These are phyloP conservation scores for Drosophila nr. perissopoda DNA, from an alignment of 2,888 invertebrate genomes.

Conservation along the genomic window DNA sequence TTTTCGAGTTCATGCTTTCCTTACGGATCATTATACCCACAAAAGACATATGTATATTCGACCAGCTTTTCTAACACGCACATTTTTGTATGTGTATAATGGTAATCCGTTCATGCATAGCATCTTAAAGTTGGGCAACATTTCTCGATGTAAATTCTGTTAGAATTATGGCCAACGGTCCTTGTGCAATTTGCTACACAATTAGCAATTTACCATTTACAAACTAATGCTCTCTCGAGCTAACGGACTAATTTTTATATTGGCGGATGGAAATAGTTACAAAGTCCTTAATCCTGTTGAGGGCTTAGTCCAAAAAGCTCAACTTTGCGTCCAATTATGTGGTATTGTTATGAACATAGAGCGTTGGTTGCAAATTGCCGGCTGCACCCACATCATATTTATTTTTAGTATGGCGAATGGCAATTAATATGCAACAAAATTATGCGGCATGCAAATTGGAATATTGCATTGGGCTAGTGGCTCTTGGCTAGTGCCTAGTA, in stretches of 20 bases:
- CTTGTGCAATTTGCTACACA: neutral
- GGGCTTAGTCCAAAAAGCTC: neutral
- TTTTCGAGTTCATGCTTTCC: neutral
- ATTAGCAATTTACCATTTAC: neutral
- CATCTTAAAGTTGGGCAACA: neutral
- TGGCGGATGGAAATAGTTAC: constrained; percentile 1
- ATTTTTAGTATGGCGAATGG: constrained; percentile 36
- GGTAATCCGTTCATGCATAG: neutral
- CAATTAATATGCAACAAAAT: constrained; percentile 60
- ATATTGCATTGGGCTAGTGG: constrained; percentile 23
- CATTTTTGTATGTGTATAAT: neutral
- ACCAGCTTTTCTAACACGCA: neutral
- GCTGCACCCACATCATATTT: constrained; percentile 12
- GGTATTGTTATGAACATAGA: constrained; percentile 17
- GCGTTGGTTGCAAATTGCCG: constrained; percentile 5
- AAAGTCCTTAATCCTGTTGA: constrained; percentile 11
- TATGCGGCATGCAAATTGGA: constrained; percentile 54
- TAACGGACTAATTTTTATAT: constrained; percentile 4
- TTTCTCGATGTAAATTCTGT: neutral
- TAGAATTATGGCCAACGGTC: neutral
- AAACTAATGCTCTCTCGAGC: neutral
- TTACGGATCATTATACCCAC: neutral
- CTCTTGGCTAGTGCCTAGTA: constrained; percentile 1
- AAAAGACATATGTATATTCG: neutral
- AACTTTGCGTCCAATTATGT: constrained; percentile 24